These are phyloP conservation scores for Ahaetulla prasina DNA, from an alignment of 2,113 vertebrate species.

Conservation along the genomic window DNA sequence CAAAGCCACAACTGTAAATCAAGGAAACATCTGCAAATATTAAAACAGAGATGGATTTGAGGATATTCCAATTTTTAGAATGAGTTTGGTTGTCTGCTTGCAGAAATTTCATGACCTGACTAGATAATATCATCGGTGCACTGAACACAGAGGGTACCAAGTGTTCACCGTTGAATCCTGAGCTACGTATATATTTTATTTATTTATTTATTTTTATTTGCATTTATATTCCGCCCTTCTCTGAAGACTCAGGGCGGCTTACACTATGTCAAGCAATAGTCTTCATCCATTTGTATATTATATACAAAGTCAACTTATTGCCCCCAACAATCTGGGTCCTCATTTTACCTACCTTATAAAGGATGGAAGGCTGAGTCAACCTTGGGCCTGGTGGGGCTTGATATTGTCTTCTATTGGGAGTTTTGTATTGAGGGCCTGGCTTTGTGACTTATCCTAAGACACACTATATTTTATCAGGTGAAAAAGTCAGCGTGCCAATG, in stretches of 20 bases:
- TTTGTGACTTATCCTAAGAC: not conserved
- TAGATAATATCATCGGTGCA: not conserved
- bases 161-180: not conserved
- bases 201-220: too few species aligned
- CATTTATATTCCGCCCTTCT: too few species aligned
- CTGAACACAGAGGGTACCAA: not conserved
- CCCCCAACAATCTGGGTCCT: too few species aligned
- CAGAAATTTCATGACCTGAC: not conserved
- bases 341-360: too few species aligned
- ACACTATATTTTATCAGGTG: not conserved
- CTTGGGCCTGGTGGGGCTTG: too few species aligned
- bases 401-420: not conserved
- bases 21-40: not conserved
- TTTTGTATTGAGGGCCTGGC: not conserved
- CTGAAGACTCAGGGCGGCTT: too few species aligned
- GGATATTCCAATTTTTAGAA: not conserved
- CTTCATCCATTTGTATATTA: too few species aligned
- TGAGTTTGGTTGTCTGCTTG: not conserved
- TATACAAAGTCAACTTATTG: too few species aligned
- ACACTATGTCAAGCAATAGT: too few species aligned
- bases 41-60: too few species aligned
- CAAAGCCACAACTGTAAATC: not conserved
- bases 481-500: not conserved
- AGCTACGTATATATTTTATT: too few species aligned
- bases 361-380: too few species aligned